Percentiles rank a stretch among this genome's conserved stretches.
These are phyloP conservation scores for Peromyscus eremicus DNA, from an alignment of 2,797 vertebrate species.

Conservation along the genomic window DNA sequence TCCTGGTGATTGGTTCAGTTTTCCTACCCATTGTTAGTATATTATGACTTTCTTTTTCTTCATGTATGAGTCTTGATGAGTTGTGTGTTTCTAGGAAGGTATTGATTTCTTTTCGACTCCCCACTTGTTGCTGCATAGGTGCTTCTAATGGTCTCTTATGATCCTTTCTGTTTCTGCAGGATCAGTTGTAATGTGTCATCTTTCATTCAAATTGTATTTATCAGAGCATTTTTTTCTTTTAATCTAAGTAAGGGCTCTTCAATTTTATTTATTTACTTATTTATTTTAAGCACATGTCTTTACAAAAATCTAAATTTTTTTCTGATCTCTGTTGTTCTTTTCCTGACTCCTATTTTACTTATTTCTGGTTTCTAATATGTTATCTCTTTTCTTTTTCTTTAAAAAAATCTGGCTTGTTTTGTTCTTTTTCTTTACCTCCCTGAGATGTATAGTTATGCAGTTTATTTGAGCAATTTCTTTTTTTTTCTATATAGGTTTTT, in stretches of 20 bases:
- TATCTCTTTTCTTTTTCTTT: neutral
- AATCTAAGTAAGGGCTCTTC: neutral
- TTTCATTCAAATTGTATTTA: conserved; percentile 11
- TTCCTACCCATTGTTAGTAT: neutral
- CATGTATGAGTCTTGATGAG: neutral
- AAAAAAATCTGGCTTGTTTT: neutral
- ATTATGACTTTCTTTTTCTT: neutral
- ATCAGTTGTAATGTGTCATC: neutral
- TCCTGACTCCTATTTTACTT: neutral
- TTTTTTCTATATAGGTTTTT: neutral
- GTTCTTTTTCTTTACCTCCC: neutral
- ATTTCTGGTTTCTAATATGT: neutral
- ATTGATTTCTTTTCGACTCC: neutral
- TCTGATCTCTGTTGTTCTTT: neutral
- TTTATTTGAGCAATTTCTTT: neutral
- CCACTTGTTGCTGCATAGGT: neutral
- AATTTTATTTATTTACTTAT: neutral
- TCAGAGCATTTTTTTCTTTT: neutral
- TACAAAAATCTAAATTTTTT: neutral
- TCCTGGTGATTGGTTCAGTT: neutral
- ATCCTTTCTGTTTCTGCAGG: neutral
- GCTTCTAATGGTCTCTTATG: neutral
- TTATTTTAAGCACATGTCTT: neutral
- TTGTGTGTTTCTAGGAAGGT: neutral
- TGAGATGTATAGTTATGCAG: neutral